Base-by-base conservation (phyloP, 2,797 vertebrate species). In the Rhinoraja longicauda region DNA sequence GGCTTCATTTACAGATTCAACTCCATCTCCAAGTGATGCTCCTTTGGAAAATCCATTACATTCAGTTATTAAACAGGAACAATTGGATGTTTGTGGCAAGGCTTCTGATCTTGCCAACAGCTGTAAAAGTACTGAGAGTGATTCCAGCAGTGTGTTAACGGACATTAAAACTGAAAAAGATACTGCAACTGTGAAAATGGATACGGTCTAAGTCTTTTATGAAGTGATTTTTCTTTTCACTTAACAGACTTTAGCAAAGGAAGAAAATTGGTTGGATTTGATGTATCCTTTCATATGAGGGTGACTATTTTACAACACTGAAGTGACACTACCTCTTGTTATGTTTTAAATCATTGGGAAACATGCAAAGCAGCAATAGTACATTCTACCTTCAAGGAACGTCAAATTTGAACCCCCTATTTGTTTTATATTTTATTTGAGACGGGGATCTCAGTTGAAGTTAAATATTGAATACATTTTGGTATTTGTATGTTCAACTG, bases 381-480 rank as follows among this genome's bases (percentile, higher is more conserved):
- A 39, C 64, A 72, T 72, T 64, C 36, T 90, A 90, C 64, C 88
- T 90, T 90, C 67, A 45, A 90, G 88, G 67, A 90, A 45, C 88
- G 67, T 90, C 67, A 72, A 90, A 90, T 90, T 90, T 72, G 24
- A 90, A 90, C 88, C 84, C n/a, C 59, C 84, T 64, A n/a, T 86
- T 93, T 93, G 93, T 94, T 93, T 94, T 94, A 94, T 94, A 93
- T 94, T 93, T 95, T 94, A 95, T 94, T 95, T 96, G 97, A 96
- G 97, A 98, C 97, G 94, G 97, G 96, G 97, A 95, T 97, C 97
- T 96, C 96, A 96, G 95, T 95, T 96, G 92, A 95, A 94, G 95
- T 96, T 96, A 95, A 95, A 96, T 98, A 96, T 96, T 91, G 90
- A 99, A 99, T 99, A 99, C 98, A 97, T 99, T 99, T 98, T 99